These are phyloP conservation scores for Scophthalmus maximus DNA, from an alignment of 2,113 vertebrate species.

Conservation along the genomic window DNA sequence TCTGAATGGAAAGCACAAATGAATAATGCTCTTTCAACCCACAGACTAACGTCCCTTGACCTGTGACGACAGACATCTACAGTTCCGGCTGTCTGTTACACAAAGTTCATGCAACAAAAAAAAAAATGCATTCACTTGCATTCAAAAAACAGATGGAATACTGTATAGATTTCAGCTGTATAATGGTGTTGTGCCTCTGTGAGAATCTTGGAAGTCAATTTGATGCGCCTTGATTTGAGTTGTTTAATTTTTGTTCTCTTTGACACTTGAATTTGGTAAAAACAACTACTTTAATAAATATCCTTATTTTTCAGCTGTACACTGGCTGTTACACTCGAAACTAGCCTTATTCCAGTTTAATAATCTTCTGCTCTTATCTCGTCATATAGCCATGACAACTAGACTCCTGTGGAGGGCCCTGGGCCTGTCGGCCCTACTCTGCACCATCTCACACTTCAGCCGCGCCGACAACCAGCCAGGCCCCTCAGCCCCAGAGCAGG, in stretches of 20 bases:
- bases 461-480: conserved; percentile 55
- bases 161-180: not conserved
- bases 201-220: not conserved
- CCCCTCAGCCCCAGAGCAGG: conserved; percentile 63
- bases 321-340: not conserved
- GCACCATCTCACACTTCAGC: conserved; percentile 52
- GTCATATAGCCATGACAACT: conserved; percentile 71
- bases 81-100: conserved; percentile 29
- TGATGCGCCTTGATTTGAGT: not conserved
- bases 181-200: not conserved
- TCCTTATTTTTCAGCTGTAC: not conserved
- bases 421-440: conserved; percentile 71
- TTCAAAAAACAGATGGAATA: conserved; percentile 43
- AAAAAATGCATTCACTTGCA: conserved; percentile 6
- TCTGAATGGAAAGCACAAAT: conserved; percentile 28
- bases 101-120: conserved; percentile 43
- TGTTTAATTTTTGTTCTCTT: not conserved
- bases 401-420: conserved; percentile 54
- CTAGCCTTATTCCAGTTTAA: not conserved
- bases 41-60: conserved; percentile 38
- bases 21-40: too few species aligned
- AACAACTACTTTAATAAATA: not conserved
- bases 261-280: not conserved
- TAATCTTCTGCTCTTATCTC: conserved; percentile 9
- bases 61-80: conserved; percentile 48